These are phyloP conservation scores for Asarcornis scutulata DNA, from an alignment of 2,113 vertebrate genomes.

Conservation along the genomic window DNA sequence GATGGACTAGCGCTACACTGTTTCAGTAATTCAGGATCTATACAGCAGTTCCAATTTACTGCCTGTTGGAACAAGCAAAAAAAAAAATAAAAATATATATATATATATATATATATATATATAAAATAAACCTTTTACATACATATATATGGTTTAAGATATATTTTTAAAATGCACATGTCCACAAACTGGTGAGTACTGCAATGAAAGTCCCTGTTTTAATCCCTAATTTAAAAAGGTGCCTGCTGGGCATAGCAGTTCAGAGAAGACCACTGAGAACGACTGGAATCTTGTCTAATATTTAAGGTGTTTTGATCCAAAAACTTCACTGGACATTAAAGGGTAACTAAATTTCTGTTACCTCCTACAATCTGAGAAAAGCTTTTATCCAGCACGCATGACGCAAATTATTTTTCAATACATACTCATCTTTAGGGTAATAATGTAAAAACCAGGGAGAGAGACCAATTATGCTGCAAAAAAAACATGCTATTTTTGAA, in stretches of 20 bases:
- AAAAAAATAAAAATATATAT: no score
- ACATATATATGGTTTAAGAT: background rate
- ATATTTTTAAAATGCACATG: background rate
- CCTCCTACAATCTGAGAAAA: background rate
- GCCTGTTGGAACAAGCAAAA: background rate
- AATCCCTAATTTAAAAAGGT: background rate
- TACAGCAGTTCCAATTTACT: background rate
- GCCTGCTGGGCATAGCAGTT: background rate
- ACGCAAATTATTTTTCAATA: constrained; percentile 2
- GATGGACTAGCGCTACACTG: background rate
- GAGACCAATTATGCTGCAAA: background rate
- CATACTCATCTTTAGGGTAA: background rate
- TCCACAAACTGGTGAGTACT: background rate
- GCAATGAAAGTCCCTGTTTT: background rate
- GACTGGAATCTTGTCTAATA: background rate
- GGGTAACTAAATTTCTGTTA: background rate
- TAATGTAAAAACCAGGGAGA: constrained; percentile 26
- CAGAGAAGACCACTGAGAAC: background rate
- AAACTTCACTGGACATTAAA: background rate
- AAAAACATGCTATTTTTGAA: constrained; percentile 49
- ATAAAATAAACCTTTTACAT: no score
- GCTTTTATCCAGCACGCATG: background rate
- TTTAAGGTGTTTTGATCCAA: background rate
- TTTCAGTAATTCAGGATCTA: background rate
- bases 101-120: no score